phyloP scores from a whole-genome alignment of 2,888 invertebrate species.

The Lycia hirtaria region DNA sequence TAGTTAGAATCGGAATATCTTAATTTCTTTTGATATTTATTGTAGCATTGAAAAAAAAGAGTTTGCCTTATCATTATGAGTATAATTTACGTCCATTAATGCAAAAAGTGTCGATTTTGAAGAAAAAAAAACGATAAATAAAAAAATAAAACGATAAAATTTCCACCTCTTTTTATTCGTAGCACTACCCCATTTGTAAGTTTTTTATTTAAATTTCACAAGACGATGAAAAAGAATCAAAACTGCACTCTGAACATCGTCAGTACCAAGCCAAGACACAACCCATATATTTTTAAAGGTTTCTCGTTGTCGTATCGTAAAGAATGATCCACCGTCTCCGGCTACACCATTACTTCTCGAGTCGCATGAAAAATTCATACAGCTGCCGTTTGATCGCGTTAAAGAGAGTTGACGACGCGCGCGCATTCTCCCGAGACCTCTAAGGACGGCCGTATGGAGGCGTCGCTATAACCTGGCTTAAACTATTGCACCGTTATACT shows the following conservation, averaged over 20 bases:
- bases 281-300: slow-evolving; percentile 75
- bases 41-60: no score
- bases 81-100: no score
- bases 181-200: background rate
- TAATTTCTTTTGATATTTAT: no score
- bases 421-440: slow-evolving; percentile 67
- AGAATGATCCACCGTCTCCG: slow-evolving; percentile 80
- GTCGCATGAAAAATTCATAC: slow-evolving; percentile 83
- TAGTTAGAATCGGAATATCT: no score
- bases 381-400: slow-evolving; percentile 72
- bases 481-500: slow-evolving; percentile 41
- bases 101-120: no score
- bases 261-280: slow-evolving; percentile 48
- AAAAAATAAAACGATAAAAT: no score
- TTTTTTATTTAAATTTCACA: background rate
- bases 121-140: no score
- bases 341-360: slow-evolving; percentile 79
- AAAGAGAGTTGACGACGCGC: slow-evolving; percentile 62
- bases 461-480: slow-evolving; percentile 22
- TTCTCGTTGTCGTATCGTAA: slow-evolving; percentile 79
- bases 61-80: no score
- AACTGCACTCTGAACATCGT: slow-evolving; percentile 31
- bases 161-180: background rate
- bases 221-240: slow-evolving; percentile 24
- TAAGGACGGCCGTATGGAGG: slow-evolving; percentile 56